These are phyloP conservation scores for Neoarius graeffei DNA, from an alignment of 2,113 vertebrate species.

Conservation along the genomic window DNA sequence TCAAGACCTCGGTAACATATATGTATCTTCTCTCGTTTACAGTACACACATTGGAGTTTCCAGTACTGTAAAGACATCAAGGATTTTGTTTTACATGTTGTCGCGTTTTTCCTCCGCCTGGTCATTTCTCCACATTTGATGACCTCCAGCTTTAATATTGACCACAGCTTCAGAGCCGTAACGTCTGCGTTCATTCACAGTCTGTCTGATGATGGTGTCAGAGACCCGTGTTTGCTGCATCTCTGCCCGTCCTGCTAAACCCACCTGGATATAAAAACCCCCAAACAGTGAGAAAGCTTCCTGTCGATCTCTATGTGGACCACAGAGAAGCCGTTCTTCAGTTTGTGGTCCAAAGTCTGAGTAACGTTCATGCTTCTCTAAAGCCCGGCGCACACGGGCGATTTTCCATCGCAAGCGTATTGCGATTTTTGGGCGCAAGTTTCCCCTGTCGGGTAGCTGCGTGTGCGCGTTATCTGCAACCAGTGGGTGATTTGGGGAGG, in stretches of 20 bases:
- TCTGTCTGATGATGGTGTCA: constrained; percentile 19
- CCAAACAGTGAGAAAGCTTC: not conserved
- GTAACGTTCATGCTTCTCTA: not conserved
- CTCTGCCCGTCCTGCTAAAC: not conserved
- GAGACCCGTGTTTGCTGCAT: not conserved
- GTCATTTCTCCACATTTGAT: not conserved
- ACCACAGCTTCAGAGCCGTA: constrained; percentile 6
- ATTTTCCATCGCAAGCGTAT: too few species aligned
- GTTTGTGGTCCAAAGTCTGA: not conserved
- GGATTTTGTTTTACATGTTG: not conserved
- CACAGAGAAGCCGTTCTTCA: not conserved
- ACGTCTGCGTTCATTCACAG: constrained; percentile 19
- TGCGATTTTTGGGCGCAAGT: too few species aligned
- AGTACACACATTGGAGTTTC: not conserved
- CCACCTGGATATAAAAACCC: not conserved
- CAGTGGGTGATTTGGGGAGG: too few species aligned
- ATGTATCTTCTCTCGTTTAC: not conserved
- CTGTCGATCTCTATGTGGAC: not conserved
- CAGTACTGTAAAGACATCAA: not conserved
- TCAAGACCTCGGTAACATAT: too few species aligned
- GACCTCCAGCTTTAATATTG: constrained; percentile 40
- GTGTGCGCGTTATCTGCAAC: too few species aligned
- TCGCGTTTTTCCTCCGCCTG: not conserved
- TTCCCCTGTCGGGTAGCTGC: too few species aligned
- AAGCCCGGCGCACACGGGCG: too few species aligned